A percentile compares a stretch with the other conserved stretches of the same genome.
phyloP scores from a whole-genome alignment of 2,888 invertebrate species.

The Meteorus cinctellus region DNA sequence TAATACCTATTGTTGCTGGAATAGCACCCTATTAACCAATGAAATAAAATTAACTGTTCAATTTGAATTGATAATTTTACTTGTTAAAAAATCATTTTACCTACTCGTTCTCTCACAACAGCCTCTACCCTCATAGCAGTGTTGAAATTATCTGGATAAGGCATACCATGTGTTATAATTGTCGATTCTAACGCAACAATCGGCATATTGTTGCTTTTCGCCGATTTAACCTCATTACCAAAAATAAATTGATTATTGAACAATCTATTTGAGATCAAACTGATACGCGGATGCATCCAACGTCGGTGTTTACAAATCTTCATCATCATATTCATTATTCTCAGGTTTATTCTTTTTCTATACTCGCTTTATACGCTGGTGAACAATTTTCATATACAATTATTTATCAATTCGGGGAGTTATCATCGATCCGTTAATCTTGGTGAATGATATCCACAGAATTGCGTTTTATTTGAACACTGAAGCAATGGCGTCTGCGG shows the following conservation, averaged over 20 bases:
- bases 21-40: conserved; percentile 79
- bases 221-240: conserved; percentile 79
- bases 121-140: conserved; percentile 89
- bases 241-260: conserved; percentile 53
- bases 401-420: neutral
- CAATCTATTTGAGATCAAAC: conserved; percentile 6
- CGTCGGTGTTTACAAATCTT: neutral
- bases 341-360: neutral
- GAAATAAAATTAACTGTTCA: conserved; percentile 26
- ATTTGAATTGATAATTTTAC: neutral
- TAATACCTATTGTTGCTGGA: conserved; percentile 94
- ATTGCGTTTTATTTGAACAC: neutral
- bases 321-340: neutral
- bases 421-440: neutral
- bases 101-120: conserved; percentile 81
- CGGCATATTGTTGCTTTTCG: conserved; percentile 79
- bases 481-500: neutral
- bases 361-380: neutral
- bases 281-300: neutral
- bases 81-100: neutral
- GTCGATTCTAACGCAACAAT: conserved; percentile 97
- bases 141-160: conserved; percentile 90
- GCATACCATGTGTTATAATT: conserved; percentile 99
- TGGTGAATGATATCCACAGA: neutral
- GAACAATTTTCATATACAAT: neutral